These are phyloP conservation scores for Tor tambroides DNA, from an alignment of 2,113 vertebrate genomes.

Conservation along the genomic window DNA sequence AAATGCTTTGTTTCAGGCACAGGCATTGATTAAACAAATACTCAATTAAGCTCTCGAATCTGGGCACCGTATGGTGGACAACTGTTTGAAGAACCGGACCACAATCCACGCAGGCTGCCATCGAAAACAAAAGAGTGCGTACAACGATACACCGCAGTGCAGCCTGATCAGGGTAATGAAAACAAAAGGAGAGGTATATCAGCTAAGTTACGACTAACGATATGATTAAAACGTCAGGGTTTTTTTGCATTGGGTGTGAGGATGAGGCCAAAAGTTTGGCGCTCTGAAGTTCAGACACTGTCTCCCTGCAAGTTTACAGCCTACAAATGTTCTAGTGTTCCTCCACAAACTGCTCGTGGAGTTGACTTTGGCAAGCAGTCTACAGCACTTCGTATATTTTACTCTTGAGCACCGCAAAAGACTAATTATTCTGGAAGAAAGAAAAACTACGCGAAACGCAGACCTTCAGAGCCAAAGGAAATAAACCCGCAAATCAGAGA, in stretches of 20 bases:
- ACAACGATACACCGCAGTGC: not conserved
- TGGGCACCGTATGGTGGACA: conserved; percentile 8
- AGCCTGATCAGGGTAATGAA: conserved; percentile 32
- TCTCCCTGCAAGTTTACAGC: conserved; percentile 51
- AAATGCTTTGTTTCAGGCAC: conserved; percentile 17
- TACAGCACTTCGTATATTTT: conserved; percentile 59
- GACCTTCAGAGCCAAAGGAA: conserved; percentile 68
- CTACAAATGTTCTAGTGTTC: conserved; percentile 63
- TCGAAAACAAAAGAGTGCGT: conserved; percentile 32
- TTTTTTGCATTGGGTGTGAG: conserved; percentile 3
- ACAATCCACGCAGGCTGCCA: conserved; percentile 6
- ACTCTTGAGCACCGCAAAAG: conserved; percentile 58
- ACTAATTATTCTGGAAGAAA: conserved; percentile 59
- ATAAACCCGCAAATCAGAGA: conserved; percentile 63
- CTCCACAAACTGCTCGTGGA: conserved; percentile 50
- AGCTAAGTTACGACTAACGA: not conserved
- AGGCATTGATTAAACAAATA: conserved; percentile 37
- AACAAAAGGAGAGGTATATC: conserved; percentile 40
- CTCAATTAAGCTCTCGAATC: conserved; percentile 25
- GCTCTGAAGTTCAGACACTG: conserved; percentile 54
- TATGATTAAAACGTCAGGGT: not conserved
- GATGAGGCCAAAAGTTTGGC: conserved; percentile 26
- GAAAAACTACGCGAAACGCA: conserved; percentile 60
- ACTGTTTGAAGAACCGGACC: conserved; percentile 24
- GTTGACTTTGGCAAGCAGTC: conserved; percentile 61